phyloP scores from a whole-genome alignment of 2,888 invertebrate species.

The Halocaridina rubra region DNA sequence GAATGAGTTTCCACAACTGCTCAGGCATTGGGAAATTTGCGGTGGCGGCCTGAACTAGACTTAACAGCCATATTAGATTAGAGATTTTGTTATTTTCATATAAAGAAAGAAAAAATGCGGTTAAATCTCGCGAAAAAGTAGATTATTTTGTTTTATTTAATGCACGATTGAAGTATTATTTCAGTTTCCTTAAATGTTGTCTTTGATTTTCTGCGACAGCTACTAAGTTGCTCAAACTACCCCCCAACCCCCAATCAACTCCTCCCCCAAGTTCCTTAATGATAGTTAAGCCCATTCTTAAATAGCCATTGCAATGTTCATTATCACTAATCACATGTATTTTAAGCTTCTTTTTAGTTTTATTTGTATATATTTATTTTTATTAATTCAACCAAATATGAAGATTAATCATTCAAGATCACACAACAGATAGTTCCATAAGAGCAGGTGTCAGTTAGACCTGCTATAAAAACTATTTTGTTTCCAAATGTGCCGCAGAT shows the following conservation, averaged over 20 bases:
- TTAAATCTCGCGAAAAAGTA: not conserved
- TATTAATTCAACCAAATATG: no score
- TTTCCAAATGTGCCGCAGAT: slow-evolving; percentile 14
- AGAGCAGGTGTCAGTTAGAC: no score
- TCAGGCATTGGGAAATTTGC: not conserved
- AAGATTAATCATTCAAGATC: no score
- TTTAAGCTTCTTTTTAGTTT: no score
- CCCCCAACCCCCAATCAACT: not conserved
- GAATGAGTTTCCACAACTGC: no score
- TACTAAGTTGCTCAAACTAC: not conserved
- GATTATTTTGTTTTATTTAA: not conserved
- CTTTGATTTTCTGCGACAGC: not conserved
- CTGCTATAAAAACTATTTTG: no score
- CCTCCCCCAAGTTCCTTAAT: not conserved
- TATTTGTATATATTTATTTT: no score
- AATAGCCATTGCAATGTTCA: no score
- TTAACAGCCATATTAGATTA: not conserved
- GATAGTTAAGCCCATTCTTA: no score
- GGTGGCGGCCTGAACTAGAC: slow-evolving; percentile 17
- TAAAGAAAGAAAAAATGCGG: not conserved
- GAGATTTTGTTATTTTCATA: not conserved
- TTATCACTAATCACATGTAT: no score
- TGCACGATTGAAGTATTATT: not conserved
- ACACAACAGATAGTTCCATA: no score
- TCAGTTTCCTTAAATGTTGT: not conserved